Evolutionary conservation across 2,113 vertebrate species (phyloP), one percentile per base, ranked within the genome.

Genomic region (Cinclus mexicanus): DNA sequence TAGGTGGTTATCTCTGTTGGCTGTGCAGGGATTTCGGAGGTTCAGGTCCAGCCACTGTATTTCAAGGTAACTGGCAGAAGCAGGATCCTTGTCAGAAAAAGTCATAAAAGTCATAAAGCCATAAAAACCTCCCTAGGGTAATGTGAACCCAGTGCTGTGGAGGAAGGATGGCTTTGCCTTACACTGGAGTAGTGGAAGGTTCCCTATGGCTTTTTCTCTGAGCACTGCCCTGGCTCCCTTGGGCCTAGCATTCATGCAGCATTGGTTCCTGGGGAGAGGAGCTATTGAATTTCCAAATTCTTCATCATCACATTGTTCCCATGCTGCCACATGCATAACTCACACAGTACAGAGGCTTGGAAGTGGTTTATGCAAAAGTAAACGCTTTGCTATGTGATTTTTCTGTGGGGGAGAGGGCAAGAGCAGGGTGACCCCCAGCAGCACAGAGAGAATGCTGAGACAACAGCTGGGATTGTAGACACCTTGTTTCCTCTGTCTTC

Each of bases 321-420:
- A 14, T 67, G 9, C n/a, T 89, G 55, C 71, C 13, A 49, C 1
- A 3, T 26, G 15, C 59, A 31, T 65, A 14, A 9, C 22, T 64
- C 29, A 29, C 1, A 5, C 26, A 22, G 24, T 41, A 20, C 50
- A 70, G 63, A 87, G 25, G 23, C 76, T 83, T 89, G 39, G 59
- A 83, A 61, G 42, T 63, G 25, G 15, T 83, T 86, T 69, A 33
- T 50, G 44, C n/a, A 56, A 55, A 67, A 71, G 59, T 78, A 59
- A 75, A 49, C 18, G 23, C n/a, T 85, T 82, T 2, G 2, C 35
- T 3, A 1, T 50, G 71, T 29, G 29, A 33, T 90, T 90, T 90
- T 42, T 64, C 49, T 49, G 35, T 46, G 28, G 12, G n/a, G 31
- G 3, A 79, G 26, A 37, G 21, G 14, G 16, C 0, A 0, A 44